These are phyloP conservation scores for Popillia japonica DNA, from an alignment of 1,140 invertebrate genomes.

Conservation along the genomic window DNA sequence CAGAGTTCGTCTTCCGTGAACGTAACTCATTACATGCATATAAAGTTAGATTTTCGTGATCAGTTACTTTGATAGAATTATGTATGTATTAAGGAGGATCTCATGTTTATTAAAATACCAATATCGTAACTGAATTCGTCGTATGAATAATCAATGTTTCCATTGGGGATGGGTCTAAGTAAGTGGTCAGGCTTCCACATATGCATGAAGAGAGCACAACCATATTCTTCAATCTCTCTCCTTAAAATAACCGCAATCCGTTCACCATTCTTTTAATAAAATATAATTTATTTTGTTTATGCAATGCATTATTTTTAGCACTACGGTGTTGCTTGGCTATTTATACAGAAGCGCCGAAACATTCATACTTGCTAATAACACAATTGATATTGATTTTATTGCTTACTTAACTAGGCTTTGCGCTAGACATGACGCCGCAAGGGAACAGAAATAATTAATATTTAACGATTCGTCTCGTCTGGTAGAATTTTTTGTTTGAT, in stretches of 20 bases:
- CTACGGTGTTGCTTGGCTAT: background rate
- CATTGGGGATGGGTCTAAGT: too few species aligned
- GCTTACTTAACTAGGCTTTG: background rate
- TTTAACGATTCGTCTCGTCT: background rate
- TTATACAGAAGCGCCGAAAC: background rate
- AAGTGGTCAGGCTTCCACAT: too few species aligned
- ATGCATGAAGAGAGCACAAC: too few species aligned
- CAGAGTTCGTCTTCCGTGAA: too few species aligned
- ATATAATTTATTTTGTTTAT: background rate
- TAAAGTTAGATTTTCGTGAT: too few species aligned
- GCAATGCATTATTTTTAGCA: background rate
- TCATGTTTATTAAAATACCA: too few species aligned
- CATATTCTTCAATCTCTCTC: too few species aligned
- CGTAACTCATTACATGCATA: too few species aligned
- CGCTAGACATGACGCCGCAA: background rate
- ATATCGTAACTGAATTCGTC: too few species aligned
- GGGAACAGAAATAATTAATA: slow-evolving; percentile 12
- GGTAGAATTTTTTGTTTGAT: background rate
- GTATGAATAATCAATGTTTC: too few species aligned
- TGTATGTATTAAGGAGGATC: too few species aligned
- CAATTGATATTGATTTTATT: slow-evolving; percentile 7
- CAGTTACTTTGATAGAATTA: too few species aligned
- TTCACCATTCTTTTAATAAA: background rate
- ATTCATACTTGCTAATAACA: background rate
- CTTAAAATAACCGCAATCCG: background rate